Evolutionary conservation across 2,888 invertebrate species (phyloP).

Genomic region (Steromphala cineraria): DNA sequence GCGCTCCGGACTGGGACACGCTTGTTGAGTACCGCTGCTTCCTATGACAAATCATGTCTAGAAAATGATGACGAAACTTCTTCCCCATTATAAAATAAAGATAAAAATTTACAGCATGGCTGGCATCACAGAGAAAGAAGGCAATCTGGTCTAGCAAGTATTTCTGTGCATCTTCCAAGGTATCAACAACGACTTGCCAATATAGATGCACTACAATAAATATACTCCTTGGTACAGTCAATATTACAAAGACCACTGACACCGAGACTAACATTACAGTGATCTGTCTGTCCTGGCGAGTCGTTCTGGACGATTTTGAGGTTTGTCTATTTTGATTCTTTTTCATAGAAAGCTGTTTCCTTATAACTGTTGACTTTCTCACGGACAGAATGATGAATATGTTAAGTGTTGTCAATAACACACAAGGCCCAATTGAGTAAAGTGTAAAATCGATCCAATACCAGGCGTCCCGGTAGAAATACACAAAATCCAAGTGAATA

Average conservation of each 20-base stretch:
- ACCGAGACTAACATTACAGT: slow-evolving; percentile 41
- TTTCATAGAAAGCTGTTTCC: slow-evolving; percentile 23
- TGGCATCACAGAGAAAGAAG: slow-evolving; percentile 40
- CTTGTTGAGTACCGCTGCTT: neutral
- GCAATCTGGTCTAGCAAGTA: slow-evolving; percentile 37
- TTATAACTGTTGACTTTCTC: slow-evolving; percentile 27
- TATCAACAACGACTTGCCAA: slow-evolving; percentile 20
- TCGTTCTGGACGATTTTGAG: neutral
- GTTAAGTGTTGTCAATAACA: slow-evolving; percentile 36
- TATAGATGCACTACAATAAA: slow-evolving; percentile 28
- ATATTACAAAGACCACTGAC: slow-evolving; percentile 38
- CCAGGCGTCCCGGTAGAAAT: slow-evolving; percentile 24
- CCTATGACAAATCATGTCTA: slow-evolving; percentile 27
- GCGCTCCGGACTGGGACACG: neutral
- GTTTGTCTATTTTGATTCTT: neutral
- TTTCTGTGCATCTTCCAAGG: slow-evolving; percentile 31
- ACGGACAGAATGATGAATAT: slow-evolving; percentile 36
- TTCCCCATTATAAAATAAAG: slow-evolving; percentile 31
- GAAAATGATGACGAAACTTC: slow-evolving; percentile 38
- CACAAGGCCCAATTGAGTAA: slow-evolving; percentile 39
- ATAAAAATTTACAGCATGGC: slow-evolving; percentile 40
- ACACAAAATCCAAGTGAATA: neutral
- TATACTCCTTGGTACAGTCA: slow-evolving; percentile 39
- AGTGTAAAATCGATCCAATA: slow-evolving; percentile 34
- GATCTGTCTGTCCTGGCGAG: slow-evolving; percentile 26